These are phyloP conservation scores for Taenioides sp. DNA, from an alignment of 2,797 vertebrate species.

Conservation along the genomic window DNA sequence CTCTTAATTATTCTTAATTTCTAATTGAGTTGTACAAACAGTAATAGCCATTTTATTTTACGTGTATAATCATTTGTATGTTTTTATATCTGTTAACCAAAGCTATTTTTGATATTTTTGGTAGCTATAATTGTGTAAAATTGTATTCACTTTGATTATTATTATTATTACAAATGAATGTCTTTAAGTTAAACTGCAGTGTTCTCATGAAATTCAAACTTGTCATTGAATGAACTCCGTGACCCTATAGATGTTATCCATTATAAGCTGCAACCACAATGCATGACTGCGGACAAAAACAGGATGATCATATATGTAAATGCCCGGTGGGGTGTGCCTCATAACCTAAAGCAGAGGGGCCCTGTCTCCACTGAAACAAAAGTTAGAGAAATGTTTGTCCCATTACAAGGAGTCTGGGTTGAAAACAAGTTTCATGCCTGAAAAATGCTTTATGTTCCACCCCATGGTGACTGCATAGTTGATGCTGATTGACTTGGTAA, in stretches of 20 bases:
- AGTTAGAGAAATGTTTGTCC: slow-evolving; percentile 36
- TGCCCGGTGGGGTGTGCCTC: slow-evolving; percentile 38
- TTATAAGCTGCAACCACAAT: slow-evolving; percentile 17
- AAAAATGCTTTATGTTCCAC: slow-evolving; percentile 48
- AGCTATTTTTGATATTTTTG: neutral
- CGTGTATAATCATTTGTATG: neutral
- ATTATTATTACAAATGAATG: neutral
- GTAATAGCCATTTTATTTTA: neutral
- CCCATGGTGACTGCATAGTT: slow-evolving; percentile 49
- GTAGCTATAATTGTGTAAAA: too few relatives aligned
- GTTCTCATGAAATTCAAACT: neutral
- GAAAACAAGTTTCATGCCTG: slow-evolving; percentile 39
- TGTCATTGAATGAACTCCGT: slow-evolving; percentile 1
- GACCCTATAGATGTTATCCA: slow-evolving; percentile 10
- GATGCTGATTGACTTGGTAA: slow-evolving; percentile 54
- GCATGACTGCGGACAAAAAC: slow-evolving; percentile 12
- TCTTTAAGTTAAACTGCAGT: neutral
- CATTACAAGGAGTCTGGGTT: slow-evolving; percentile 30
- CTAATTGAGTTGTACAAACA: too few relatives aligned
- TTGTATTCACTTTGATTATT: too few relatives aligned
- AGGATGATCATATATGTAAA: slow-evolving; percentile 37
- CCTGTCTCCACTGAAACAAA: slow-evolving; percentile 21
- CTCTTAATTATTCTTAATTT: neutral
- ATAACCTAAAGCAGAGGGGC: slow-evolving; percentile 40
- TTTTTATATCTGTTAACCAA: neutral